Evolutionary conservation across 2,113 vertebrate genomes (phyloP).

Genomic region (Petromus typicus): DNA sequence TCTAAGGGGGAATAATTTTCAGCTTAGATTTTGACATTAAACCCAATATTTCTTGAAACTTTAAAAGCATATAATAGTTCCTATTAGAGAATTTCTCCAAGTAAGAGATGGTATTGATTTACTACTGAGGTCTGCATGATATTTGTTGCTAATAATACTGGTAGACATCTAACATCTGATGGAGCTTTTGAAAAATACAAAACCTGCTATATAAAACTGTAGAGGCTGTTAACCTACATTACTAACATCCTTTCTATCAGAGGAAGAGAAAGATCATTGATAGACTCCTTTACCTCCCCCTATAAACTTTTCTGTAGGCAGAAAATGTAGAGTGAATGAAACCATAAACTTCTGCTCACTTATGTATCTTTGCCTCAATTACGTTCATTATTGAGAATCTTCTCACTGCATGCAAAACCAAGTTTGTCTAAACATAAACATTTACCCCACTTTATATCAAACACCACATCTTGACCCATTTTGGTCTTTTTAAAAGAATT

Average conservation of each 20-base stretch:
- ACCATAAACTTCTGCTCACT: not conserved
- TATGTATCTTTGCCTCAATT: not conserved
- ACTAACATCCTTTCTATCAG: not conserved
- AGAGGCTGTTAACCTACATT: not conserved
- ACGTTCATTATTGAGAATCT: not conserved
- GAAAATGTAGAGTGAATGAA: not conserved
- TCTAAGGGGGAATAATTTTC: not conserved
- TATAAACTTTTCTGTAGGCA: not conserved
- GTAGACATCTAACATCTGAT: not conserved
- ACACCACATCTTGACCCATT: not conserved
- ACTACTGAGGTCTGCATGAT: not conserved
- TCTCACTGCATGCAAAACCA: not conserved
- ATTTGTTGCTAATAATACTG: conserved; percentile 1
- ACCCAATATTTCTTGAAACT: not conserved
- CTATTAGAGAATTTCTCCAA: not conserved
- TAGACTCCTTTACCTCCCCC: not conserved
- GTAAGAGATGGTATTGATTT: not conserved
- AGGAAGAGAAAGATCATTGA: not conserved
- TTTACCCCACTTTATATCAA: not conserved
- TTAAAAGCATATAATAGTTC: not conserved
- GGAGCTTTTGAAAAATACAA: not conserved
- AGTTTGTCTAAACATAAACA: not conserved
- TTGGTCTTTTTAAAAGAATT: not conserved
- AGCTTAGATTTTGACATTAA: not conserved
- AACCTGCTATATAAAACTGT: not conserved